Evolutionary conservation across 1,140 invertebrate species (phyloP).

Genomic region (Bathynomus jamesi): DNA sequence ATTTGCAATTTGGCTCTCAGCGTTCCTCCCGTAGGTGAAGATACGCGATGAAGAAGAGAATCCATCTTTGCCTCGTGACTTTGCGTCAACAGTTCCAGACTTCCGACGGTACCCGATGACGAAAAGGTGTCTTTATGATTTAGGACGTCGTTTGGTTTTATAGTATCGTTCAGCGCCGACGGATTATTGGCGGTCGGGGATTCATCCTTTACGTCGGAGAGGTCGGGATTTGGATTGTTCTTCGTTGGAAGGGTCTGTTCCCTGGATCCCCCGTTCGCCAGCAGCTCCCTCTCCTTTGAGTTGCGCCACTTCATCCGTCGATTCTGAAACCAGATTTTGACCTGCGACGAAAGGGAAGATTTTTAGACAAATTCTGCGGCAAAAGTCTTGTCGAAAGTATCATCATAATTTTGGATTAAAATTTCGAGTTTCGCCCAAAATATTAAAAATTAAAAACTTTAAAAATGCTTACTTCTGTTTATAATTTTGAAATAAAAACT

Average conservation of each 20-base stretch:
- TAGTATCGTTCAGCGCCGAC: too few relatives aligned
- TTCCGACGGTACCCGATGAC: neutral
- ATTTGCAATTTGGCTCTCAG: neutral
- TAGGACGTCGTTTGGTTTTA: neutral
- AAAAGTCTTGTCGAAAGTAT: too few relatives aligned
- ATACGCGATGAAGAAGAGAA: neutral
- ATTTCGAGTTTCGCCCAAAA: too few relatives aligned
- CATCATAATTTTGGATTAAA: too few relatives aligned
- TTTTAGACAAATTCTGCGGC: too few relatives aligned
- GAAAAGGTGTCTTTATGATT: neutral
- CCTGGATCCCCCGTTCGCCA: conserved; percentile 82
- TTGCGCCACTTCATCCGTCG: conserved; percentile 95
- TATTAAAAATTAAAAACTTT: too few relatives aligned
- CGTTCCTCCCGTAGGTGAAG: neutral
- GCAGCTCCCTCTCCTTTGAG: conserved; percentile 87
- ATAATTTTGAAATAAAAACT: too few relatives aligned
- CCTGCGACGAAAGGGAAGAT: conserved; percentile 50
- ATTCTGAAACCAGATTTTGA: conserved; percentile 96
- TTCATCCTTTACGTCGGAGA: conserved; percentile 68
- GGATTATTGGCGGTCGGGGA: neutral
- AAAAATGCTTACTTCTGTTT: too few relatives aligned
- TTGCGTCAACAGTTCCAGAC: neutral
- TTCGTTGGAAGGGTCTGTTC: conserved; percentile 94
- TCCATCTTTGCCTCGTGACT: conserved; percentile 3
- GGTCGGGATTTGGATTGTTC: conserved; percentile 91